A percentile compares a stretch with the other conserved stretches of the same genome.
Conservation (phyloP, 1,140 invertebrate genomes). For the Acromyrmex charruanus region DNA sequence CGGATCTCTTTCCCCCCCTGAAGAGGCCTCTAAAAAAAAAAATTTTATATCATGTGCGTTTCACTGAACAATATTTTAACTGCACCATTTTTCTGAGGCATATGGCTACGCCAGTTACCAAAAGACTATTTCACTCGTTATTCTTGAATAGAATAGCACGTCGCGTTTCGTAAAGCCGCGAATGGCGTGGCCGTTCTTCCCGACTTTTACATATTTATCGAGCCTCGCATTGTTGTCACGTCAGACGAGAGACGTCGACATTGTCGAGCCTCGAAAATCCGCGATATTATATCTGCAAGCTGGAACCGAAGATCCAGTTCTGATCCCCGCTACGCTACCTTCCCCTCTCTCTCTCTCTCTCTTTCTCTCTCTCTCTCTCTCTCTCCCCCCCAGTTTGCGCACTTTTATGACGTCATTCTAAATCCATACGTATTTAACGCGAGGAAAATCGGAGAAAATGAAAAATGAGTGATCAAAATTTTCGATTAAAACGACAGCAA, state of each 20-base stretch:
- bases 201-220: slow-evolving; percentile 81
- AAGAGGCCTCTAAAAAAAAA: background rate
- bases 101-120: background rate
- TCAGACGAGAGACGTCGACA: slow-evolving; percentile 75
- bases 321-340: slow-evolving; percentile 12
- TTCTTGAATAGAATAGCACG: slow-evolving; percentile 53
- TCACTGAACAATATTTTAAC: slow-evolving; percentile 46
- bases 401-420: background rate
- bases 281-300: slow-evolving; percentile 69
- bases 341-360: background rate
- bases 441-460: background rate
- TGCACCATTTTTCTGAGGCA: background rate
- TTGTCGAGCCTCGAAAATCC: slow-evolving; percentile 73
- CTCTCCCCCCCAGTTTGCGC: background rate
- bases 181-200: slow-evolving; percentile 71
- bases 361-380: no score
- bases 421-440: slow-evolving; percentile 14
- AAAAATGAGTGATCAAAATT: slow-evolving; percentile 32
- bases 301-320: slow-evolving; percentile 36
- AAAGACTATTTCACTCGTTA: slow-evolving; percentile 34
- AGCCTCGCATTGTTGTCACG: slow-evolving; percentile 75
- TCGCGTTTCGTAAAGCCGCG: slow-evolving; percentile 57
- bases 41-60: background rate
- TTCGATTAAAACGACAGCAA: slow-evolving; percentile 13
- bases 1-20: background rate